A percentile compares a stretch with the other conserved stretches of the same genome.
Evolutionary conservation across 2,888 invertebrate genomes (phyloP).

Genomic region (Caenorhabditis parvicauda): DNA sequence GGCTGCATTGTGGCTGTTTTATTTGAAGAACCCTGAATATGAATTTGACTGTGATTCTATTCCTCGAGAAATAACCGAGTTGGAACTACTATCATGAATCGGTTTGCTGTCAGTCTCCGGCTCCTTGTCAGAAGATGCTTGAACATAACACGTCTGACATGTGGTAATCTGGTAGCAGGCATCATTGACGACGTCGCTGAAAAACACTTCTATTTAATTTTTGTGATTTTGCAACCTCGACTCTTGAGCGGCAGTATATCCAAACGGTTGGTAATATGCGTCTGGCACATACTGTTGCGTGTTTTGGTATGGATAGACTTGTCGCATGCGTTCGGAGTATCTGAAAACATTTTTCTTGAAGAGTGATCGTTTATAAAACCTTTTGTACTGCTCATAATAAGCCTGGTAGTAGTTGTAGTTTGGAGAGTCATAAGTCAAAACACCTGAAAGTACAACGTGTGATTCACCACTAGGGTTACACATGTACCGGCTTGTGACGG

Average conservation of each 20-base stretch:
- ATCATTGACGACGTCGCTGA: constrained; percentile 11
- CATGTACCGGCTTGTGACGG: background rate
- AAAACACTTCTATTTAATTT: background rate
- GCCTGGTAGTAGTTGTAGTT: constrained; percentile 25
- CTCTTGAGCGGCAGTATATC: too few relatives aligned
- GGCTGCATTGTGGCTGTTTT: background rate
- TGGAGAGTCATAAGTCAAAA: constrained; percentile 13
- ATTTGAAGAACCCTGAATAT: too few relatives aligned
- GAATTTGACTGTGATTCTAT: too few relatives aligned
- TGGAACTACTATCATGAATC: too few relatives aligned
- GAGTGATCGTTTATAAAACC: background rate
- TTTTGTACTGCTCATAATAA: constrained; percentile 24
- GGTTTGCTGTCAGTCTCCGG: too few relatives aligned
- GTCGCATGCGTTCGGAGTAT: constrained; percentile 18
- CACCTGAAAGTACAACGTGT: too few relatives aligned
- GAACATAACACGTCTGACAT: constrained; percentile 23
- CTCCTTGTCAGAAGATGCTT: too few relatives aligned
- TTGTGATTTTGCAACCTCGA: background rate
- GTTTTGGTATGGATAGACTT: constrained; percentile 23
- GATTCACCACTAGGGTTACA: too few relatives aligned
- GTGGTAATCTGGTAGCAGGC: constrained; percentile 19
- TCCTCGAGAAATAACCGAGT: too few relatives aligned
- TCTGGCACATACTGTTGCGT: constrained; percentile 14
- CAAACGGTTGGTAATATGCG: constrained; percentile 21
- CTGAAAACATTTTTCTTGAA: constrained; percentile 1